These are phyloP conservation scores for Pelodiscus sinensis DNA, from an alignment of 2,113 vertebrate genomes.

Conservation along the genomic window DNA sequence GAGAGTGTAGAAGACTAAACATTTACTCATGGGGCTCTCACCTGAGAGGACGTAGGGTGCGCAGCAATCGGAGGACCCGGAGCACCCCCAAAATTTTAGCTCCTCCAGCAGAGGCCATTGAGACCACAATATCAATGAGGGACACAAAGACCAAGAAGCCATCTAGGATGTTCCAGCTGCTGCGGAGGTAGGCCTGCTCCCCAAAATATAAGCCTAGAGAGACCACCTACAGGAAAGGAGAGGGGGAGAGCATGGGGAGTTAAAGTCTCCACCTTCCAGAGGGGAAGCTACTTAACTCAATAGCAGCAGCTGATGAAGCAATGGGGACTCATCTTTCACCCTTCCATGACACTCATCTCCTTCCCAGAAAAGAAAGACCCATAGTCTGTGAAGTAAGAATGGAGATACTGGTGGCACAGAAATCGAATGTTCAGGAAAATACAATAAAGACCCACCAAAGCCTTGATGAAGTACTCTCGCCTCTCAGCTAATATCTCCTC, in stretches of 20 bases:
- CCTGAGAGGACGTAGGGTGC: slow-evolving; percentile 96
- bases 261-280: background rate
- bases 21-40: slow-evolving; percentile 47
- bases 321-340: background rate
- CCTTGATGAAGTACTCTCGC: background rate
- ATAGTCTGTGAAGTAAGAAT: background rate
- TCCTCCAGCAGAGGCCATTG: slow-evolving; percentile 92
- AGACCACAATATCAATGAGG: slow-evolving; percentile 97
- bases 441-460: background rate
- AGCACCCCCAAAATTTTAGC: slow-evolving; percentile 97
- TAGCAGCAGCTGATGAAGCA: background rate
- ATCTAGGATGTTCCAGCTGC: slow-evolving; percentile 97
- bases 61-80: slow-evolving; percentile 90
- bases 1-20: rapidly evolving
- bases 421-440: background rate
- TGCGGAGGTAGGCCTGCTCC: slow-evolving; percentile 93
- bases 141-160: slow-evolving; percentile 98
- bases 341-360: background rate
- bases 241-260: background rate
- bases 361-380: background rate
- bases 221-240: slow-evolving; percentile 84
- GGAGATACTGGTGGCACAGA: background rate
- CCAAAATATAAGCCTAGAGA: slow-evolving; percentile 95
- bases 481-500: background rate
- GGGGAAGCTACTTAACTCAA: background rate